Evolutionary conservation across 2,797 vertebrate genomes (phyloP).

Genomic region (Mionectes olivaceus): DNA sequence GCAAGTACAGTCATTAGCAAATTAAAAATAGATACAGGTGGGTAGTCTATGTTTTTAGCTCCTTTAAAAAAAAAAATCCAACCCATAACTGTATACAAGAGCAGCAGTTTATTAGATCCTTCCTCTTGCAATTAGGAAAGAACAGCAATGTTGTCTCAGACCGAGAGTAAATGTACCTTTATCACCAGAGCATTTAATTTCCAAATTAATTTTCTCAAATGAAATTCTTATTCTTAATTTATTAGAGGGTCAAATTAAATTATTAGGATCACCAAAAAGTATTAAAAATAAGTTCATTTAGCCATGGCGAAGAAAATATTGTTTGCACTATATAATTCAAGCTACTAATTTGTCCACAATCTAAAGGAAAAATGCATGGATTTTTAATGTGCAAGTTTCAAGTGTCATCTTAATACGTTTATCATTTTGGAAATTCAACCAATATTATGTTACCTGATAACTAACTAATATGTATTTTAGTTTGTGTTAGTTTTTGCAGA

Average conservation of each 20-base stretch:
- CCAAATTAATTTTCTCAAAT: not conserved
- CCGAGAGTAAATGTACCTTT: not conserved
- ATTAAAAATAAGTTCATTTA: not conserved
- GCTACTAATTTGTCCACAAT: not conserved
- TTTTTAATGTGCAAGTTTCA: not conserved
- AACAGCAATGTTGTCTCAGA: not conserved
- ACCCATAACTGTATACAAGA: not conserved
- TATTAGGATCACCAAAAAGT: not conserved
- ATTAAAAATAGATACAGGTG: constrained; percentile 70
- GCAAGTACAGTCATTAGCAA: constrained; percentile 61
- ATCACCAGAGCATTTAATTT: not conserved
- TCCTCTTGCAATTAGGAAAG: not conserved
- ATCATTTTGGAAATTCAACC: not conserved
- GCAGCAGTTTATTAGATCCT: not conserved
- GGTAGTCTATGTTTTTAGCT: constrained; percentile 48
- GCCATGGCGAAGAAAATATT: not conserved
- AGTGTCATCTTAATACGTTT: not conserved
- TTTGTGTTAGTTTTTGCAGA: not conserved
- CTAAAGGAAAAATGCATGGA: not conserved
- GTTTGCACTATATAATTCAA: not conserved
- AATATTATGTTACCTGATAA: not conserved
- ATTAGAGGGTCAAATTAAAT: not conserved
- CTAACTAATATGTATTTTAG: accelerated
- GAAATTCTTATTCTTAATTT: not conserved
- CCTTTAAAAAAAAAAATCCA: not conserved